These are phyloP conservation scores for Macaca mulatta DNA, from an alignment of 2,113 vertebrate genomes.

Conservation along the genomic window DNA sequence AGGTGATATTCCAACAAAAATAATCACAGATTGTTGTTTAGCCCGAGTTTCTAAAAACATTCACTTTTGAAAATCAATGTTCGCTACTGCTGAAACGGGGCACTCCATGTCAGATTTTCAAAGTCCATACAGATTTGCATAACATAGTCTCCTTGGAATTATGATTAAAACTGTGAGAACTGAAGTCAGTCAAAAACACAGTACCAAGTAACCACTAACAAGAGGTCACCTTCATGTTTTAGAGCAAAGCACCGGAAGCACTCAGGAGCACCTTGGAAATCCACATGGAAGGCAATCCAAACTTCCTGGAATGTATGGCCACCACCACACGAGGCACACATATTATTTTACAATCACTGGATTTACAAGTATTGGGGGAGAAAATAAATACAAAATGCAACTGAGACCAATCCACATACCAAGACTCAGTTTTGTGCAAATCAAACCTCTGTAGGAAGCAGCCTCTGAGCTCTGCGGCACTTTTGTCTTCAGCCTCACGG, in stretches of 20 bases:
- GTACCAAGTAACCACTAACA: not conserved
- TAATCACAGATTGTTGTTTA: too few species aligned
- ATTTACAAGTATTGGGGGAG: not conserved
- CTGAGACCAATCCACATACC: not conserved
- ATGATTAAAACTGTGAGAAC: not conserved
- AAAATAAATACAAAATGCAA: not conserved
- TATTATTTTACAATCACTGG: not conserved
- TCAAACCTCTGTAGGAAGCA: not conserved
- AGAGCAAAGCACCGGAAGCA: not conserved
- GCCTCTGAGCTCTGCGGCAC: too few species aligned
- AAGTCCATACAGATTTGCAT: fast-evolving
- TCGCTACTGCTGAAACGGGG: too few species aligned
- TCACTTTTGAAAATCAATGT: too few species aligned
- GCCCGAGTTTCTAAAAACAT: too few species aligned
- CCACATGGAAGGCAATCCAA: not conserved
- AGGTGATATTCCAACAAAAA: too few species aligned
- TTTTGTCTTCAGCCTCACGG: not conserved
- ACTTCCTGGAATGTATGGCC: not conserved
- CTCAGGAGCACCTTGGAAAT: not conserved
- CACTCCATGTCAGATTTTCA: too few species aligned
- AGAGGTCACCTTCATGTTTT: not conserved
- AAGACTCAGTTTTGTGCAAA: not conserved
- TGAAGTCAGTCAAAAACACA: not conserved
- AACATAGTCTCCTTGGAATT: not conserved
- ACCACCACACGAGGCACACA: not conserved